These are phyloP conservation scores for Mormoops blainvillei DNA, from an alignment of 2,113 vertebrate species.

Conservation along the genomic window DNA sequence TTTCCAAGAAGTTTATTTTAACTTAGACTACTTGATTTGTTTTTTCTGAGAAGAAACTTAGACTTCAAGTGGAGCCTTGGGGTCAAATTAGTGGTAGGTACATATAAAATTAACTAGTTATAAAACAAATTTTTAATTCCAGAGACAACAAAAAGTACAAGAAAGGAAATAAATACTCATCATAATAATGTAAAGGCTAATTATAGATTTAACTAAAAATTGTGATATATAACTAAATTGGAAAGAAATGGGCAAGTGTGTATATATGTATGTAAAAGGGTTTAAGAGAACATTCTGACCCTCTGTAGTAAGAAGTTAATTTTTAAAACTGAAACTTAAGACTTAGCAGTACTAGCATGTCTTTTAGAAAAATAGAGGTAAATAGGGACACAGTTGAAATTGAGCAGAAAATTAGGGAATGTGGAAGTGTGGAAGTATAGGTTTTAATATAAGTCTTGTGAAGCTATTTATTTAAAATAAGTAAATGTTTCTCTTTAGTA, in stretches of 20 bases:
- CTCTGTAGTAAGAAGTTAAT: background rate
- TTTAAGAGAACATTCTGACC: background rate
- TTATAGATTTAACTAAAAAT: background rate
- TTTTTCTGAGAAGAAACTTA: background rate
- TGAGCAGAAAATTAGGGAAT: background rate
- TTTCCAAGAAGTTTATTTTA: background rate
- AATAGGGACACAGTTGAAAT: background rate
- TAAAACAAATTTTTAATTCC: background rate
- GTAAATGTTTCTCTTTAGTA: background rate
- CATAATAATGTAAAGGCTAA: background rate
- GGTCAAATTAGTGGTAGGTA: background rate
- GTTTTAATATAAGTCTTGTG: background rate
- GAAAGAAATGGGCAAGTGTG: background rate
- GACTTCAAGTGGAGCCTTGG: background rate
- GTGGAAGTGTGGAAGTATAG: background rate
- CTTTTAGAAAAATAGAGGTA: background rate
- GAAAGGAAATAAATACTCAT: background rate
- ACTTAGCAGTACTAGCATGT: background rate
- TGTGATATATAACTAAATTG: background rate
- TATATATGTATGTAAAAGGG: background rate
- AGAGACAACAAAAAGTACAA: background rate
- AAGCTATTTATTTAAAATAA: background rate
- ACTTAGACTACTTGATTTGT: background rate
- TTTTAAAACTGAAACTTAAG: background rate
- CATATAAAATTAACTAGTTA: background rate